Percentiles rank a stretch among this genome's conserved stretches.
Evolutionary conservation across 2,888 invertebrate species (phyloP).

Genomic region (Clistopyga incitator): DNA sequence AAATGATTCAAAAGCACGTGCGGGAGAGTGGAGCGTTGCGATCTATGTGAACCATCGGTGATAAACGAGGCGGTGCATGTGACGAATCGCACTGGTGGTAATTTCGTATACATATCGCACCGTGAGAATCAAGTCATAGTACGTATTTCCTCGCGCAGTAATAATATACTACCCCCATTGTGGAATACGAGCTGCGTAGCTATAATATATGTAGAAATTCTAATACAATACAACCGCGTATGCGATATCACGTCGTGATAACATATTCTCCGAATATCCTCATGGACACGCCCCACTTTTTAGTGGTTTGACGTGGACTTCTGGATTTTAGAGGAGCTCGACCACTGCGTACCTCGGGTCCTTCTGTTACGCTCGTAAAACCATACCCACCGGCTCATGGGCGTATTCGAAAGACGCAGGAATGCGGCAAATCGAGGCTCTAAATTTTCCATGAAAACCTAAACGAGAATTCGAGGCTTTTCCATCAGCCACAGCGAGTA

Average conservation of each 20-base stretch:
- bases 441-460: conserved; percentile 43
- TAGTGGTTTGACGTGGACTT: conserved; percentile 60
- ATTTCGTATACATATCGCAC: background rate
- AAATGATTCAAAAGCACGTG: conserved; percentile 67
- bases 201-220: conserved; percentile 25
- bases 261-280: conserved; percentile 53
- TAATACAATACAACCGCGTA: conserved; percentile 7
- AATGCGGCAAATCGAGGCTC: conserved; percentile 18
- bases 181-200: conserved; percentile 9
- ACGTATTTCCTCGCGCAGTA: conserved; percentile 6
- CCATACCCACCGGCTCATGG: conserved; percentile 50
- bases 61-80: conserved; percentile 62
- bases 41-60: conserved; percentile 71
- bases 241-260: conserved; percentile 29
- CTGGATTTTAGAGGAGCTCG: conserved; percentile 53
- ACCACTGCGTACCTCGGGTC: conserved; percentile 7
- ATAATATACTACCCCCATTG: conserved; percentile 11
- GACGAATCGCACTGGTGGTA: conserved; percentile 42
- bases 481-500: conserved; percentile 3
- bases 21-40: conserved; percentile 16
- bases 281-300: conserved; percentile 60
- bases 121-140: conserved; percentile 2
- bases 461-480: conserved; percentile 17
- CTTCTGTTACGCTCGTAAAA: conserved; percentile 66
- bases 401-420: conserved; percentile 44